phyloP scores from a whole-genome alignment of 2,113 vertebrate genomes.

The Periophthalmodon schlosseri region DNA sequence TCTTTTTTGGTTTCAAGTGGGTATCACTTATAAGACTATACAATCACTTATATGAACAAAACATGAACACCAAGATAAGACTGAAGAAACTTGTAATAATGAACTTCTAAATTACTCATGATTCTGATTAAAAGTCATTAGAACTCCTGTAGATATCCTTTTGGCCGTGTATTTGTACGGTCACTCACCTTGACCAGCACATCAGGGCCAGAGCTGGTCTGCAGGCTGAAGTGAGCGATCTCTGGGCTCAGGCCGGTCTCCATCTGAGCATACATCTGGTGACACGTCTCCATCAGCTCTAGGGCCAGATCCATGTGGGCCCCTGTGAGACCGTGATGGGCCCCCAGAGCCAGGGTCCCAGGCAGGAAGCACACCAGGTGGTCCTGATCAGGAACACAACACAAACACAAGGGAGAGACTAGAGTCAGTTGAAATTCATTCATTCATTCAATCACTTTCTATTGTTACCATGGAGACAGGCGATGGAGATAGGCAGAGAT shows the following conservation, averaged over 20 bases:
- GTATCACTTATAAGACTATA: too few species aligned
- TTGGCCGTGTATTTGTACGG: too few species aligned
- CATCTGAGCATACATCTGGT: slow-evolving; percentile 95
- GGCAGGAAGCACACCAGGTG: slow-evolving; percentile 98
- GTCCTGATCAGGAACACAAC: slow-evolving; percentile 77
- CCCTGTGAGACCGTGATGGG: slow-evolving; percentile 84
- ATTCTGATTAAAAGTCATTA: too few species aligned
- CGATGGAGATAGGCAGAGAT: too few species aligned
- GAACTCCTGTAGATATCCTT: too few species aligned
- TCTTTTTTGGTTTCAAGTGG: too few species aligned
- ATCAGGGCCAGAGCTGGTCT: slow-evolving; percentile 74
- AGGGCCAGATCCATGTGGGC: slow-evolving; percentile 92
- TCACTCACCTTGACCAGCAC: slow-evolving; percentile 85
- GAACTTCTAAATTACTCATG: too few species aligned
- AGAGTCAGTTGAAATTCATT: not conserved
- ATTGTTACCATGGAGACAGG: too few species aligned
- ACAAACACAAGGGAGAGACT: not conserved
- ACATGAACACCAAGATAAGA: too few species aligned
- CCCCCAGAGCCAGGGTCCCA: slow-evolving; percentile 90
- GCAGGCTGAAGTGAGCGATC: slow-evolving; percentile 90
- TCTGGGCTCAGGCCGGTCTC: slow-evolving; percentile 95
- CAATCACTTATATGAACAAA: too few species aligned
- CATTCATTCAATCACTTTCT: too few species aligned
- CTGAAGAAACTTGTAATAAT: too few species aligned
- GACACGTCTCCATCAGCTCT: slow-evolving; percentile 91